Conservation (phyloP, 2,797 vertebrate genomes). For the Aeoliscus strigatus region DNA sequence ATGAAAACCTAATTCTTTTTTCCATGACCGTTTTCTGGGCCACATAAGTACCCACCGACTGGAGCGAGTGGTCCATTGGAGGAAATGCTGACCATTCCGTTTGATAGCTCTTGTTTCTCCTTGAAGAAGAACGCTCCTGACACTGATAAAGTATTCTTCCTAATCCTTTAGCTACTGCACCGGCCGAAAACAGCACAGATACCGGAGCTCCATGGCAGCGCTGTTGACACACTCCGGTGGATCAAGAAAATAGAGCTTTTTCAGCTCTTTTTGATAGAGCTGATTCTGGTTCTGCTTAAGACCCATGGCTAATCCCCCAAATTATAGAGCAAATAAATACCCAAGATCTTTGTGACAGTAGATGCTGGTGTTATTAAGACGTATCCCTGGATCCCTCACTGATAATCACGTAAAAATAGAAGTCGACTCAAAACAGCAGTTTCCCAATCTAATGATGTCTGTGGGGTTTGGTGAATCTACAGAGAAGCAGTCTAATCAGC, state of each 20-base stretch:
- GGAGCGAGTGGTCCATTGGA: constrained; percentile 21
- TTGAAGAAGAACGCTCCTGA: constrained; percentile 3
- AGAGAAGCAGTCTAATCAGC: neutral
- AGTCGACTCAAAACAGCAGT: no score
- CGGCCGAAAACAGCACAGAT: constrained; percentile 15
- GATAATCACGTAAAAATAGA: no score
- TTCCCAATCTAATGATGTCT: no score
- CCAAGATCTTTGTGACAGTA: constrained; percentile 1
- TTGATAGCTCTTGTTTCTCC: constrained; percentile 6
- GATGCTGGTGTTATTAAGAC: constrained; percentile 3
- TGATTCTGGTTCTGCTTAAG: constrained; percentile 23
- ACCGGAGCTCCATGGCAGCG: constrained; percentile 9
- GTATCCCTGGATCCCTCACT: no score
- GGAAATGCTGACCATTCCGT: constrained; percentile 19
- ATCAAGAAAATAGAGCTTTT: constrained; percentile 25
- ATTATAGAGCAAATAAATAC: constrained; percentile 17
- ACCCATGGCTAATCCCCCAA: constrained; percentile 36
- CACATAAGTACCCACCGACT: constrained; percentile 21
- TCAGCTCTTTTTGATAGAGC: neutral
- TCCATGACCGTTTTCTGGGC: constrained; percentile 29
- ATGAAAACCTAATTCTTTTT: no score
- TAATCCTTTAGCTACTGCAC: constrained; percentile 1
- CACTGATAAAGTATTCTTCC: neutral
- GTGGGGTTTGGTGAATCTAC: no score
- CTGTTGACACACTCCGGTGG: constrained; percentile 18